Conservation (phyloP, 2,797 vertebrate genomes). For the Pogonophryne albipinna region DNA sequence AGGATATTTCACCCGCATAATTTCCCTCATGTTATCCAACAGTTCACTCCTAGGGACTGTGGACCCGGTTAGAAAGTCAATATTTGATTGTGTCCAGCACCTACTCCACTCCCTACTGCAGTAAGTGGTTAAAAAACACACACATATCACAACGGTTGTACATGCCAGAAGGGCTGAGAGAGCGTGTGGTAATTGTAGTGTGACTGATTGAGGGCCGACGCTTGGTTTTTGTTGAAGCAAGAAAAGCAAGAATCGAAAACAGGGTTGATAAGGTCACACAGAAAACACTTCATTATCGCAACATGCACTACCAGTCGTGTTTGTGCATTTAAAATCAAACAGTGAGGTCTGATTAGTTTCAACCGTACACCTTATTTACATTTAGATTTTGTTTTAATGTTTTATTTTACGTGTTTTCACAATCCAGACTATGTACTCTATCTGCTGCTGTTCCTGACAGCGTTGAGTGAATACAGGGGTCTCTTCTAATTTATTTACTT, state of each 20-base stretch:
- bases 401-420: neutral
- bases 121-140: conserved; percentile 27
- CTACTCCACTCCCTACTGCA: neutral
- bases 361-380: neutral
- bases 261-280: conserved; percentile 42
- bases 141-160: neutral
- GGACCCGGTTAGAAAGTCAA: conserved; percentile 23
- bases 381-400: neutral
- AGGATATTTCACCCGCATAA: conserved; percentile 19
- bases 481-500: conserved; percentile 34
- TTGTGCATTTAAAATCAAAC: conserved; percentile 29
- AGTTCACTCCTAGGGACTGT: conserved; percentile 15
- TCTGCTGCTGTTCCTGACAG: neutral
- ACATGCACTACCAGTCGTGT: conserved; percentile 36
- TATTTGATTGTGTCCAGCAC: conserved; percentile 41
- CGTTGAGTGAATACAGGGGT: neutral
- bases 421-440: neutral
- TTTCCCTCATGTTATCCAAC: conserved; percentile 42
- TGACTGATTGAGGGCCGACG: conserved; percentile 36
- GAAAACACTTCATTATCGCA: conserved; percentile 59
- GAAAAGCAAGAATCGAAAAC: conserved; percentile 44
- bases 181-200: conserved; percentile 42
- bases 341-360: conserved; percentile 22
- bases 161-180: conserved; percentile 19
- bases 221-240: conserved; percentile 13